Percentiles rank a stretch among this genome's conserved stretches.
phyloP scores from a whole-genome alignment of 1,140 invertebrate species.

The Orussus abietinus region DNA sequence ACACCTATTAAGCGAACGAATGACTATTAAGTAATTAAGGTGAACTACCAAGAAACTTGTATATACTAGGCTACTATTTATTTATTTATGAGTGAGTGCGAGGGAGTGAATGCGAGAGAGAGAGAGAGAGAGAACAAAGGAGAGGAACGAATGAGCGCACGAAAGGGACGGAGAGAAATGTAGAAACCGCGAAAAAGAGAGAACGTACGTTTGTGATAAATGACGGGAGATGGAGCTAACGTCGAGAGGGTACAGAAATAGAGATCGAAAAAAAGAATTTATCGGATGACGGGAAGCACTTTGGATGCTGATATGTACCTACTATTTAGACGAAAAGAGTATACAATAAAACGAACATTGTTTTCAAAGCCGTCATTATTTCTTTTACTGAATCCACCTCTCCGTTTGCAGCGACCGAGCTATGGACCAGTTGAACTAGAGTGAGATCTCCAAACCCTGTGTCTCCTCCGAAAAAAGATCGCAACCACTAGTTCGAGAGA shows the following conservation, averaged over 20 bases:
- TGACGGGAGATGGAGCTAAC: conserved; percentile 6
- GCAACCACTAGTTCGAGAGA: too few species aligned
- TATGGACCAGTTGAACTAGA: too few species aligned
- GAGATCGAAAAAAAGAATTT: conserved; percentile 4
- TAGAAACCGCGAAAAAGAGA: conserved; percentile 13
- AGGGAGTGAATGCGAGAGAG: conserved; percentile 18
- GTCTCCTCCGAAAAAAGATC: too few species aligned
- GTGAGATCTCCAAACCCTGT: too few species aligned
- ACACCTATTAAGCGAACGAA: conserved; percentile 41
- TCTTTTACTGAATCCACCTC: too few species aligned
- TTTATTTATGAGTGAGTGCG: conserved; percentile 34
- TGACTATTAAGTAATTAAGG: conserved; percentile 31
- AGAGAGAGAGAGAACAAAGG: conserved; percentile 10
- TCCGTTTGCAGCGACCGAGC: too few species aligned
- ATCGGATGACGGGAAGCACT: conserved; percentile 30
- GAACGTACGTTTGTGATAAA: conserved; percentile 1
- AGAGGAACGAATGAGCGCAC: conserved; percentile 15
- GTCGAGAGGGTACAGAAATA: conserved; percentile 1
- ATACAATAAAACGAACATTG: conserved; percentile 48
- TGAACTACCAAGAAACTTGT: conserved; percentile 30
- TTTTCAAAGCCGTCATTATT: too few species aligned
- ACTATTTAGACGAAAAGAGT: conserved; percentile 36
- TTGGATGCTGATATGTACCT: conserved; percentile 41
- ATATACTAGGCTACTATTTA: conserved; percentile 40
- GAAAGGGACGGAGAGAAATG: conserved; percentile 19